Base-by-base conservation (phyloP, 2,888 invertebrate species). In the Orgyia antiqua region DNA sequence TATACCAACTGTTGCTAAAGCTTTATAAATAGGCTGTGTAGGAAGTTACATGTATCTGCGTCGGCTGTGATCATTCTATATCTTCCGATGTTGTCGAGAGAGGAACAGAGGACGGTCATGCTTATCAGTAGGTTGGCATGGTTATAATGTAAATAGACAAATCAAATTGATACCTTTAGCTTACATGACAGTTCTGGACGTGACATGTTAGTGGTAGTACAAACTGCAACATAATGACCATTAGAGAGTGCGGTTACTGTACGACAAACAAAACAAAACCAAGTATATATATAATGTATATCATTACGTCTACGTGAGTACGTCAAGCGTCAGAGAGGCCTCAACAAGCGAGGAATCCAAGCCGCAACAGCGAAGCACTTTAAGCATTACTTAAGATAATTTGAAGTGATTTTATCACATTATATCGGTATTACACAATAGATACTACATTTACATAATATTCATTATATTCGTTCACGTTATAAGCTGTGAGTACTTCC, bases 191-290 rank as follows among this genome's bases (percentile, higher is more conserved):
- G 78, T 80, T 84, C 84, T 82, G 84, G 83, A 82, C 82, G 84
- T 86, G 82, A 86, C 83, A 86, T 83, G 84, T 86, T 86, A 84
- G 84, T 86, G 83, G 84, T 82, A 80, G 84, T 78, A 84, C 83
- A 84, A 82, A 86, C 86, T 84, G 86, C 86, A 86, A 86, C 86
- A 84, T 84, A 86, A 86, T 80, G 80, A 84, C 84, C 83, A 86
- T 86, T 86, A 86, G 83, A 78, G 67, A 82, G 83, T 86, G 86
- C 86, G 77, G 82, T 86, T 84, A 86, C 84, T 82, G 82, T 82
- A 83, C 83, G 83, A 82, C 76, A 83, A 84, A 83, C 79, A 83
- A 83, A 84, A 83, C 64, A 80, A 78, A 83, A 80, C 78, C 79
- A 74, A 78, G 74, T 76, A 68, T 77, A 15, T 15, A 15, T 15